Evolutionary conservation across 2,797 vertebrate species (phyloP).

Genomic region (Lepidocolaptes lacrymiger): DNA sequence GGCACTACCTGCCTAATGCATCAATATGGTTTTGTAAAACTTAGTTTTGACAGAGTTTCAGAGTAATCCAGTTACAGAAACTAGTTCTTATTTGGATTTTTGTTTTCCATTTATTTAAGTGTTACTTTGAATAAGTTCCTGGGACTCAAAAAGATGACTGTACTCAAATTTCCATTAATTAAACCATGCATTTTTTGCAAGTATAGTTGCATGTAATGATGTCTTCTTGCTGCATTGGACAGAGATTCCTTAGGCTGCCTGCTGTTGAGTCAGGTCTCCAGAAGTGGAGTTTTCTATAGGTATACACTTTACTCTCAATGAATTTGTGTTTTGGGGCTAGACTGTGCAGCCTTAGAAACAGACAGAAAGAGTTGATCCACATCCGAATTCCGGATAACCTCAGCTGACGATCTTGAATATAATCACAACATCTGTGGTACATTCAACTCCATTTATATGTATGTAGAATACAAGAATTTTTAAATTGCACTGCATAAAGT

Average conservation of each 20-base stretch:
- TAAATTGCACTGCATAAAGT: background rate
- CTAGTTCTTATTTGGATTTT: background rate
- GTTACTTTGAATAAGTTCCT: background rate
- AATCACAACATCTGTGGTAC: background rate
- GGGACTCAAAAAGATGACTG: background rate
- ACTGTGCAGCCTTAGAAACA: background rate
- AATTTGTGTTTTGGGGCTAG: background rate
- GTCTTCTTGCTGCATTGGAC: background rate
- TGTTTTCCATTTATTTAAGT: background rate
- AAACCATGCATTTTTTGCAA: background rate
- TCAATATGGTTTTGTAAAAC: rapidly evolving
- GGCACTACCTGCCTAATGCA: background rate
- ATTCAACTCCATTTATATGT: background rate
- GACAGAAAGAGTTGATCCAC: background rate
- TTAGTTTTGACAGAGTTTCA: background rate
- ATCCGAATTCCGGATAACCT: background rate
- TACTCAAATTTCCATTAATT: background rate
- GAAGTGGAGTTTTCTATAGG: background rate
- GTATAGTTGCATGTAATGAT: rapidly evolving
- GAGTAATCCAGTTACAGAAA: background rate
- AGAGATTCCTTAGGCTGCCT: background rate
- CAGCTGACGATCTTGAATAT: background rate
- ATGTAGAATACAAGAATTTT: background rate
- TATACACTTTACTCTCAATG: background rate
- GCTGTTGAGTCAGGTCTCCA: background rate